Conservation (phyloP, 64 coral and sea anemone species). For the Catalaphyllia jardinei region DNA sequence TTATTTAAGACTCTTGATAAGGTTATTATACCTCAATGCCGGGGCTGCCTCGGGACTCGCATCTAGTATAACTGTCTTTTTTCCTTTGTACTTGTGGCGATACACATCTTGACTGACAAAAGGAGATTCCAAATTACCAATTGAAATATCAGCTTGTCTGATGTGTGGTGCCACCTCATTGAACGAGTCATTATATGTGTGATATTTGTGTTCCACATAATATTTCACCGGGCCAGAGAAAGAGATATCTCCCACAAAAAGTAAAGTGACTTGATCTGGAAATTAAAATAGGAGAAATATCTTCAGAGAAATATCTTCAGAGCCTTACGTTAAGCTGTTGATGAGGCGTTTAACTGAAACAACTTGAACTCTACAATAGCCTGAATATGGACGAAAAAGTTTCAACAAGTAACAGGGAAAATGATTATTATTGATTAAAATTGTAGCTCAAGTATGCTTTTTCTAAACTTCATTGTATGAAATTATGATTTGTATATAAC, state of each 20-base stretch:
- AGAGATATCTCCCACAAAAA: conserved; percentile 62
- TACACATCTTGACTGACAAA: conserved; percentile 56
- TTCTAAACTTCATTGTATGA: too few relatives aligned
- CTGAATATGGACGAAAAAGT: too few relatives aligned
- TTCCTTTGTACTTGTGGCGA: not conserved
- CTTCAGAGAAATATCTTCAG: too few relatives aligned
- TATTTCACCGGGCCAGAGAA: conserved; percentile 59
- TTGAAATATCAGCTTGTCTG: conserved; percentile 62
- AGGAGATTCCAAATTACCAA: conserved; percentile 73
- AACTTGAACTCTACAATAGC: too few relatives aligned
- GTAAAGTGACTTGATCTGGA: too few relatives aligned
- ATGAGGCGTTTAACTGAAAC: not conserved
- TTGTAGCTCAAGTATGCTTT: too few relatives aligned
- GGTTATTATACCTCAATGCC: not conserved
- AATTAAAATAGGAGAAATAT: too few relatives aligned
- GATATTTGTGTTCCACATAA: conserved; percentile 33
- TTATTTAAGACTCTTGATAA: too few relatives aligned
- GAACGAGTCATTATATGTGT: conserved; percentile 55
- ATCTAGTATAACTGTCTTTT: not conserved
- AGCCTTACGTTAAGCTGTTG: too few relatives aligned
- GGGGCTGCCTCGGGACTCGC: not conserved
- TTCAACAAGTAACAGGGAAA: too few relatives aligned
- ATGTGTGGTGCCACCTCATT: conserved; percentile 44
- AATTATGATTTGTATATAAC: too few relatives aligned
- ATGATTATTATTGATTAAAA: too few relatives aligned